A percentile compares a stretch with the other conserved stretches of the same genome.
phyloP scores from a whole-genome alignment of 2,113 vertebrate species.

The Bubo blakistoni region DNA sequence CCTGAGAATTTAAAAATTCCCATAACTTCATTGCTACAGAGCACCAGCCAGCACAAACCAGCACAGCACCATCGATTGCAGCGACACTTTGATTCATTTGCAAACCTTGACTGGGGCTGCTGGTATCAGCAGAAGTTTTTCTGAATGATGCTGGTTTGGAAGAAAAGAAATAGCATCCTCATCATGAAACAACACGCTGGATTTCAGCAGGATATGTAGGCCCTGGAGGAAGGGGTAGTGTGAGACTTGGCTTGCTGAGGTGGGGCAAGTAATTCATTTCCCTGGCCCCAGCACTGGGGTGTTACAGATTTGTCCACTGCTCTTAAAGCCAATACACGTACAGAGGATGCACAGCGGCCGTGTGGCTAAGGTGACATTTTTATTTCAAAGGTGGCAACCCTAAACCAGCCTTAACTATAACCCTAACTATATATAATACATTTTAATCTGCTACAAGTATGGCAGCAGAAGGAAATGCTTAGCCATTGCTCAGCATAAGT shows the following conservation, averaged over 20 bases:
- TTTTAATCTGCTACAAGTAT: neutral
- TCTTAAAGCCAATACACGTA: neutral
- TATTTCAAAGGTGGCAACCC: neutral
- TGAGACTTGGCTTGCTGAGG: neutral
- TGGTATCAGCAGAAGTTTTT: neutral
- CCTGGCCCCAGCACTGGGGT: neutral
- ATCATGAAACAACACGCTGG: neutral
- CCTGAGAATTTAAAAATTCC: neutral
- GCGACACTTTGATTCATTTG: accelerated
- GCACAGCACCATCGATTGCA: accelerated
- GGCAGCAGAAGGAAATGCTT: neutral
- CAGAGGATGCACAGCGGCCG: neutral
- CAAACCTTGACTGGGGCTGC: neutral
- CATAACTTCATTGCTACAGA: neutral
- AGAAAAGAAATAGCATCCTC: neutral
- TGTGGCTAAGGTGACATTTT: neutral
- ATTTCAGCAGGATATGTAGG: neutral
- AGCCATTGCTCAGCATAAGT: neutral
- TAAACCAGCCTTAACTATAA: neutral
- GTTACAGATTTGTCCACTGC: neutral
- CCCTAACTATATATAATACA: neutral
- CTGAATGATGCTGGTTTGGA: neutral
- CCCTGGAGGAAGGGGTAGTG: neutral
- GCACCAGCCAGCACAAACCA: neutral
- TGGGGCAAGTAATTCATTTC: neutral